These are phyloP conservation scores for Condylostylus longicornis DNA, from an alignment of 1,140 invertebrate genomes.

Conservation along the genomic window DNA sequence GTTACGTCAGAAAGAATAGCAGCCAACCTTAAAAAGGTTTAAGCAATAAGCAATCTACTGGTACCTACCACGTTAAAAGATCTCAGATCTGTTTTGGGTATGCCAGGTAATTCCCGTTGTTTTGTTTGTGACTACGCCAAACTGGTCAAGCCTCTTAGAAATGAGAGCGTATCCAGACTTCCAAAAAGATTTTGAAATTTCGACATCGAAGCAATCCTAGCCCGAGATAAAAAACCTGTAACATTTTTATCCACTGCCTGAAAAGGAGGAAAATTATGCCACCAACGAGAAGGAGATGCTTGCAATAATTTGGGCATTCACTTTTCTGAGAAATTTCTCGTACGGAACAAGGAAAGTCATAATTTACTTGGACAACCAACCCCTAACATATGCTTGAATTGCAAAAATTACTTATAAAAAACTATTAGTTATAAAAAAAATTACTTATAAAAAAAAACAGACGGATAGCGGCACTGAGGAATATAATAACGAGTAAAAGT, in stretches of 20 bases:
- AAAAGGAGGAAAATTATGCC: conserved; percentile 17
- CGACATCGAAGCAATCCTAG: conserved; percentile 22
- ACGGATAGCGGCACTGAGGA: conserved; percentile 19
- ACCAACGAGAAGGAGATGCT: conserved; percentile 19
- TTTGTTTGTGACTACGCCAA: conserved; percentile 19
- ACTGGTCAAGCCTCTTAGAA: conserved; percentile 12
- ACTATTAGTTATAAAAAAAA: too few relatives aligned
- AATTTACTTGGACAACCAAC: conserved; percentile 19
- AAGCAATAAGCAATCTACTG: conserved; percentile 10
- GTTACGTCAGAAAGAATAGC: conserved; percentile 8
- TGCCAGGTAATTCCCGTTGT: conserved; percentile 5
- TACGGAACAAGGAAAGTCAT: conserved; percentile 15
- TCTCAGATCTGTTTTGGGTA: conserved; percentile 8
- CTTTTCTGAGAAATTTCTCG: conserved; percentile 24
- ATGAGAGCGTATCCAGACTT: conserved; percentile 26
- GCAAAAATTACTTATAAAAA: conserved; percentile 25
- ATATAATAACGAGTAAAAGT: conserved; percentile 24
- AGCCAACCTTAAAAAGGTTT: conserved; percentile 11
- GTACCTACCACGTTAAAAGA: conserved; percentile 6
- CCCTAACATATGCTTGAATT: conserved; percentile 23
- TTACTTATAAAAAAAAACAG: conserved; percentile 22
- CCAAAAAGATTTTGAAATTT: conserved; percentile 13
- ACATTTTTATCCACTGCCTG: conserved; percentile 13
- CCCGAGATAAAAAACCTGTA: conserved; percentile 15
- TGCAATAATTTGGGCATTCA: conserved; percentile 25